A percentile compares a stretch with the other conserved stretches of the same genome.
Conservation (phyloP, 2,113 vertebrate species). For the Scolopax mira region DNA sequence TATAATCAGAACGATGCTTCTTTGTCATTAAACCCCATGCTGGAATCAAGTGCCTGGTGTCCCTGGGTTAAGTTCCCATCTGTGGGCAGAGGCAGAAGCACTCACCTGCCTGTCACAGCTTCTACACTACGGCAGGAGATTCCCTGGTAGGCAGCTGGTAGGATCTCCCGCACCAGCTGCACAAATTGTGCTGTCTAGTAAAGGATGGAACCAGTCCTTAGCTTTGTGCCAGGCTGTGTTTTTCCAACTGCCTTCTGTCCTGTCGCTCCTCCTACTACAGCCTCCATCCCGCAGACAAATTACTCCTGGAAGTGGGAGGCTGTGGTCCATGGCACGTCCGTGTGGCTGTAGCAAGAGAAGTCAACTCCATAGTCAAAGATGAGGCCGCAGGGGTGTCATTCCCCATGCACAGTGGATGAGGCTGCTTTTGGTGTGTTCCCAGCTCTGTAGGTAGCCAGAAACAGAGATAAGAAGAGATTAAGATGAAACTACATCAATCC, state of each 20-base stretch:
- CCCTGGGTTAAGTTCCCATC: background rate
- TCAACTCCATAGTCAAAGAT: background rate
- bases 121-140: background rate
- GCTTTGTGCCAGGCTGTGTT: slow-evolving; percentile 31
- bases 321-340: background rate
- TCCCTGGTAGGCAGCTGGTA: slow-evolving; percentile 14
- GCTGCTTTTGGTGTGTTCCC: background rate
- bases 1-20: background rate
- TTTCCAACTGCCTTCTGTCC: slow-evolving; percentile 25
- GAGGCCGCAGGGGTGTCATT: background rate
- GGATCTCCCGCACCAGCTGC: slow-evolving; percentile 1
- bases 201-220: background rate
- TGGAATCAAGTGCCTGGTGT: background rate
- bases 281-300: background rate
- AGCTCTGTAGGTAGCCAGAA: background rate
- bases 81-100: background rate
- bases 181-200: background rate
- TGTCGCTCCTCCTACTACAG: background rate
- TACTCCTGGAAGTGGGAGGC: background rate
- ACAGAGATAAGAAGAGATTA: background rate
- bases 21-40: background rate
- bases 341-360: background rate
- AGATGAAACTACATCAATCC: background rate
- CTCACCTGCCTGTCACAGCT: background rate
- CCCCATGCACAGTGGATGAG: background rate